phyloP scores from a whole-genome alignment of 2,888 invertebrate species.

The Mythimna albipuncta region DNA sequence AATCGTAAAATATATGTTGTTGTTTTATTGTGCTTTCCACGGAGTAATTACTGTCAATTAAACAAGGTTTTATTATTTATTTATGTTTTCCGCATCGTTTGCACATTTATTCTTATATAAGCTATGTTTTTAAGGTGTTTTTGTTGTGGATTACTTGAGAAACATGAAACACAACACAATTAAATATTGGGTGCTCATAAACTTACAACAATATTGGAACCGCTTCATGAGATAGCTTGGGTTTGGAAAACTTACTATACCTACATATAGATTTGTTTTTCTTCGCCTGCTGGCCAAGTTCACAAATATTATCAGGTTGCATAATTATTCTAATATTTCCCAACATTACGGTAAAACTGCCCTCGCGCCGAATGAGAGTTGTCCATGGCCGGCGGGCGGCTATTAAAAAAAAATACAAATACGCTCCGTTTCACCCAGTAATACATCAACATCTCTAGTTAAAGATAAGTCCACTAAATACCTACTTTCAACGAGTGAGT shows the following conservation, averaged over 20 bases:
- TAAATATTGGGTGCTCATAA: background rate
- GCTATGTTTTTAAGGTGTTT: conserved; percentile 3
- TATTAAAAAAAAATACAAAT: conserved; percentile 72
- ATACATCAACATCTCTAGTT: conserved; percentile 85
- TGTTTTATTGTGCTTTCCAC: conserved; percentile 46
- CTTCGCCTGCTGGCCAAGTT: background rate
- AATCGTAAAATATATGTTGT: conserved; percentile 41
- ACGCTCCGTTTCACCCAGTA: conserved; percentile 77
- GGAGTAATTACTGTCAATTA: conserved; percentile 46
- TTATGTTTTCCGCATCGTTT: conserved; percentile 38
- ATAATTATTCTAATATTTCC: conserved; percentile 46
- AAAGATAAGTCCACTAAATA: conserved; percentile 84
- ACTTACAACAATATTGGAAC: background rate
- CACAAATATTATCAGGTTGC: conserved; percentile 5
- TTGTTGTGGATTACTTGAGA: conserved; percentile 3
- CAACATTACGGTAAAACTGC: conserved; percentile 50
- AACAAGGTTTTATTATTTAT: conserved; percentile 37
- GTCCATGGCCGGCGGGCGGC: conserved; percentile 71
- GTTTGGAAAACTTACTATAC: background rate
- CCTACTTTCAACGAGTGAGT: conserved; percentile 85
- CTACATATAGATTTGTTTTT: background rate
- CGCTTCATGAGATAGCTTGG: background rate
- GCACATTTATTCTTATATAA: conserved; percentile 21
- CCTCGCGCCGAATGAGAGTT: conserved; percentile 39
- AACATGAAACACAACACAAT: background rate